A percentile compares a stretch with the other conserved stretches of the same genome.
These are phyloP conservation scores for Alces alces DNA, from an alignment of 2,113 vertebrate genomes.

Conservation along the genomic window DNA sequence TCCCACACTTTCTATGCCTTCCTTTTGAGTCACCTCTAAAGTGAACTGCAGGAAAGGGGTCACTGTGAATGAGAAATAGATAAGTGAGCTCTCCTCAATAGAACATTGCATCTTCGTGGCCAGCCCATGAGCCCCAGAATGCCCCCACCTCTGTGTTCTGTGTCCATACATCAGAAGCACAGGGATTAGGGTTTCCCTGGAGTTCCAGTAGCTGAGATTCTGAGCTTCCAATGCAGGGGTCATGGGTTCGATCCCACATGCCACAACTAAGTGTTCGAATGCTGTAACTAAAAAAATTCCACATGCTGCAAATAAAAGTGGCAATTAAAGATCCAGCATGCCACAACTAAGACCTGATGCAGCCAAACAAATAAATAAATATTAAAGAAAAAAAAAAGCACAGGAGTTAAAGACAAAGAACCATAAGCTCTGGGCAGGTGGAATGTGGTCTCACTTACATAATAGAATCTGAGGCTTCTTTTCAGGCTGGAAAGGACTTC, in stretches of 20 bases:
- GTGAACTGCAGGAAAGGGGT: not conserved
- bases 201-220: not conserved
- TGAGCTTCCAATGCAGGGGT: not conserved
- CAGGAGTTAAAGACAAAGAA: slow-evolving; percentile 20
- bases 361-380: not conserved
- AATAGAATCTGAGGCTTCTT: slow-evolving; percentile 41
- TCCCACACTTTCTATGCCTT: not conserved
- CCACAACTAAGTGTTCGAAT: not conserved
- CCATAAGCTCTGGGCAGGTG: not conserved
- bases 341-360: not conserved
- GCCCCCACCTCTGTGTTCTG: not conserved
- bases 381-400: not conserved
- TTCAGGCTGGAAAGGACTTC: slow-evolving; percentile 40
- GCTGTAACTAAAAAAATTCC: not conserved
- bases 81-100: not conserved
- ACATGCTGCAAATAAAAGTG: fast-evolving
- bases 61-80: not conserved
- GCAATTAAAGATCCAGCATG: not conserved
- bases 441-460: slow-evolving; percentile 2
- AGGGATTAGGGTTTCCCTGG: not conserved
- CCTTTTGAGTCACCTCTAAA: not conserved
- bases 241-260: not conserved
- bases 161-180: not conserved
- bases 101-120: not conserved
- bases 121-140: not conserved